Conservation (phyloP, 1,140 invertebrate species). For the Dufourea novaeangliae region DNA sequence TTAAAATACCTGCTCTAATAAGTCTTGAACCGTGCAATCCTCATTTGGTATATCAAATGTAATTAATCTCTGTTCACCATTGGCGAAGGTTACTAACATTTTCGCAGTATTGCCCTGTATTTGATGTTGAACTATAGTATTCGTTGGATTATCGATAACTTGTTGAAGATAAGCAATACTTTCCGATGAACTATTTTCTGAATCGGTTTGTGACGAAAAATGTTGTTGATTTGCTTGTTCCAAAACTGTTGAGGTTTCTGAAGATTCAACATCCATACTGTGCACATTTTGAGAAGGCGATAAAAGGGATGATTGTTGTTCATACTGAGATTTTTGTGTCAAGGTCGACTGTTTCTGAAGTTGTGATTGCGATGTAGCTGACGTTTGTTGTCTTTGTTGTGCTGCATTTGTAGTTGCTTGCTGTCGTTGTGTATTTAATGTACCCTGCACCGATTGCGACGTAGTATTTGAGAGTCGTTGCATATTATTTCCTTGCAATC, state of each 20-base stretch:
- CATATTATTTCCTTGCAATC: slow-evolving; percentile 41
- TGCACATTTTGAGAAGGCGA: slow-evolving; percentile 30
- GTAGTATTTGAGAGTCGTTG: slow-evolving; percentile 43
- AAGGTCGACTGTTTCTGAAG: slow-evolving; percentile 59
- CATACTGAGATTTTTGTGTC: slow-evolving; percentile 56
- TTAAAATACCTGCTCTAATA: slow-evolving; percentile 86
- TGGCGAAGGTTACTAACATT: slow-evolving; percentile 88
- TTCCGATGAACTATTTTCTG: slow-evolving; percentile 64
- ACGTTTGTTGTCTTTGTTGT: slow-evolving; percentile 75
- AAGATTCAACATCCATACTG: slow-evolving; percentile 61
- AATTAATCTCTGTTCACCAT: slow-evolving; percentile 89
- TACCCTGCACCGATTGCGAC: slow-evolving; percentile 37
- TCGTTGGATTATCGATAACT: slow-evolving; percentile 74
- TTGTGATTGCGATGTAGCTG: slow-evolving; percentile 70
- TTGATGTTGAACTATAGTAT: slow-evolving; percentile 76
- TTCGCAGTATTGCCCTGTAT: slow-evolving; percentile 85
- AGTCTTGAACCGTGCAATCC: slow-evolving; percentile 89
- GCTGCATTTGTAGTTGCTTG: slow-evolving; percentile 32
- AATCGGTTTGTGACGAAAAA: slow-evolving; percentile 56
- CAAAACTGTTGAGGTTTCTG: slow-evolving; percentile 36
- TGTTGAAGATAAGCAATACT: slow-evolving; percentile 74
- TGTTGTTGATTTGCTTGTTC: slow-evolving; percentile 57
- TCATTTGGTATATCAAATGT: slow-evolving; percentile 90
- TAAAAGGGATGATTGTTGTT: slow-evolving; percentile 70
- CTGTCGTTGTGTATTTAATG: slow-evolving; percentile 28